phyloP scores from a whole-genome alignment of 1,140 invertebrate species.

The Eumeta japonica region DNA sequence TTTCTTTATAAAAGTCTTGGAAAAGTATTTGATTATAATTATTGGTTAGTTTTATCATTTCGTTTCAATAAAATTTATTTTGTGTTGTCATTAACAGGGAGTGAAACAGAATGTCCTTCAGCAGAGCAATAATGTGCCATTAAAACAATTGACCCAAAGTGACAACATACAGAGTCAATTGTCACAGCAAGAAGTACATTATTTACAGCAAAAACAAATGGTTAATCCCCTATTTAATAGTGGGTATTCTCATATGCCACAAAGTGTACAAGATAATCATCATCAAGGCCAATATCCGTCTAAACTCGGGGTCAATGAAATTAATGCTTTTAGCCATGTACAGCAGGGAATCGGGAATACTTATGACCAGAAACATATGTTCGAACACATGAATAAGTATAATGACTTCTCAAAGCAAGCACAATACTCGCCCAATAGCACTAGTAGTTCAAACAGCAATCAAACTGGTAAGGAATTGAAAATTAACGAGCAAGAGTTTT shows the following conservation, averaged over 20 bases:
- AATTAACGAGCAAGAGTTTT: conserved; percentile 55
- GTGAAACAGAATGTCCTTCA: conserved; percentile 53
- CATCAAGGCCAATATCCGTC: conserved; percentile 41
- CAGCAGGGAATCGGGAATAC: conserved; percentile 45
- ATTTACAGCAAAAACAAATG: conserved; percentile 53
- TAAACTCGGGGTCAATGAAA: conserved; percentile 43
- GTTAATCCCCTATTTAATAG: conserved; percentile 48
- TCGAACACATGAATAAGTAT: conserved; percentile 50
- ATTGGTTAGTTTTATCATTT: too few relatives aligned
- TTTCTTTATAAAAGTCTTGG: too few relatives aligned
- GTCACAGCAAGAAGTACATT: conserved; percentile 53
- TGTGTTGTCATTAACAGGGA: conserved; percentile 30
- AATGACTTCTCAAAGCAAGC: conserved; percentile 43
- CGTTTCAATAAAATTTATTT: too few relatives aligned
- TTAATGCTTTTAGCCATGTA: conserved; percentile 35
- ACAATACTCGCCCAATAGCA: conserved; percentile 48
- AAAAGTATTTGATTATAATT: not conserved
- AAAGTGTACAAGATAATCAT: conserved; percentile 32
- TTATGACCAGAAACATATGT: conserved; percentile 48
- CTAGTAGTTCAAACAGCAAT: conserved; percentile 47
- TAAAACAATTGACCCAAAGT: conserved; percentile 52
- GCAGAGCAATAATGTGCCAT: conserved; percentile 55
- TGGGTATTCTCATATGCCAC: conserved; percentile 33
- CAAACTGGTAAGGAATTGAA: conserved; percentile 48
- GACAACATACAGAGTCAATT: conserved; percentile 51